Base-by-base conservation (phyloP, 2,888 invertebrate genomes). In the Euplagia quadripunctaria region DNA sequence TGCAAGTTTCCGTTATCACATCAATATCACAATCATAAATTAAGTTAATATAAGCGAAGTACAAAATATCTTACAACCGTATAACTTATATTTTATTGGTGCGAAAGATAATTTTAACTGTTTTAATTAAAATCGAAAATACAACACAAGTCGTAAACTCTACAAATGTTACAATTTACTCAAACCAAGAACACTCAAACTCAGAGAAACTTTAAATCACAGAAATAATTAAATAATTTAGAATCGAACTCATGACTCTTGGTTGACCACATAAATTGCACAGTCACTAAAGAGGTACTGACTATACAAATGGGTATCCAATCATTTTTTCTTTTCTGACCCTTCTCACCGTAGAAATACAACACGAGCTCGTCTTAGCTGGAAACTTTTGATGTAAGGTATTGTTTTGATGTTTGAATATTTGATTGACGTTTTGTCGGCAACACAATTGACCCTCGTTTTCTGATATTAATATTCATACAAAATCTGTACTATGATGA, bases 281-380 rank as follows among this genome's bases (percentile, higher is more conserved):
- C 20, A 14, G 31, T 61, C 61, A 61, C 61, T 14, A 31, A 61
- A 31, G 14, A 61, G 12, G 61, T 12, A 7, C 8, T 43, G 43
- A 61, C 31, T 20, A 58, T 14, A 61, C 31, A 31, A 31, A 61
- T 61, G 31, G 61, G 14, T 20, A 61, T 61, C 31, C 31, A 61
- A 61, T 61, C 61, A 31, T 14, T 61, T 61, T 61, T 61, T 61
- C 58, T 31, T 61, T 61, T 61, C 31, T 61, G 61, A 61, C 61
- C 61, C 61, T 61, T 31, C 61, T 61, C 61, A 61, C 61, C 31
- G 61, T 61, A 16, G 61, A 61, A 61, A 61, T 61, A 61, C 61
- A 61, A 61, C 61, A 61, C 61, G 61, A 61, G 61, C 61, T 61
- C 31, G 52, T 72, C 68, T 72, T 68, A 68, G 66, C 64, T 63